Percentiles rank a stretch among this genome's conserved stretches.
phyloP scores from a whole-genome alignment of 2,888 invertebrate genomes.

The Catotricha subobsoleta region DNA sequence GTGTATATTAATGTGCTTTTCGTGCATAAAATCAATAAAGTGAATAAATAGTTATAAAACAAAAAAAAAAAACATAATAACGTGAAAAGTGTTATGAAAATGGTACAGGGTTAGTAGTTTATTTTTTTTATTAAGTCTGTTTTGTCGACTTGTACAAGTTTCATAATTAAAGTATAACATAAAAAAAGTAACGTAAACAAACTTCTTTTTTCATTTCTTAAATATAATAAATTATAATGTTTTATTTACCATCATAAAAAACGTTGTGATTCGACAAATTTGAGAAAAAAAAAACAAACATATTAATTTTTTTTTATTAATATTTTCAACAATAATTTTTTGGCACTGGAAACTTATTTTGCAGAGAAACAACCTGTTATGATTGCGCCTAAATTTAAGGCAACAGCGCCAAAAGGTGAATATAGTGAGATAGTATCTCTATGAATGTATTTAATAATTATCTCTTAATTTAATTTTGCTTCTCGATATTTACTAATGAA shows the following conservation, averaged over 20 bases:
- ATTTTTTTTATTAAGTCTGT: no score
- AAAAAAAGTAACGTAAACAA: not conserved
- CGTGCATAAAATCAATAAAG: no score
- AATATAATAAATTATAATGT: no score
- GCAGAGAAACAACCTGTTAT: slow-evolving; percentile 42
- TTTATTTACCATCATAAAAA: no score
- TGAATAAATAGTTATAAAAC: not conserved
- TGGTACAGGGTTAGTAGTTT: slow-evolving; percentile 30
- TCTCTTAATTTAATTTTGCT: not conserved
- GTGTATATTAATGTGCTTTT: no score
- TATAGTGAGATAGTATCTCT: not conserved
- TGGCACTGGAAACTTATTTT: slow-evolving; percentile 22
- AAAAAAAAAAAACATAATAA: no score
- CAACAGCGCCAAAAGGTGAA: slow-evolving; percentile 38
- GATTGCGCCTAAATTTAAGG: slow-evolving; percentile 70
- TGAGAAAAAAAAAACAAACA: no score
- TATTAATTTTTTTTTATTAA: no score
- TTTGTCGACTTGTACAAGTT: no score
- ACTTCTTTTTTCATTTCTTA: slow-evolving; percentile 7
- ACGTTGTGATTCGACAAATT: no score
- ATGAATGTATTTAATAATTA: not conserved
- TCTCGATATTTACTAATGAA: no score
- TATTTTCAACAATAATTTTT: not conserved
- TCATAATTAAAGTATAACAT: not conserved
- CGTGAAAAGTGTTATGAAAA: no score